These are phyloP conservation scores for Drosophila melanosoma DNA, from an alignment of 2,888 invertebrate species.

Conservation along the genomic window DNA sequence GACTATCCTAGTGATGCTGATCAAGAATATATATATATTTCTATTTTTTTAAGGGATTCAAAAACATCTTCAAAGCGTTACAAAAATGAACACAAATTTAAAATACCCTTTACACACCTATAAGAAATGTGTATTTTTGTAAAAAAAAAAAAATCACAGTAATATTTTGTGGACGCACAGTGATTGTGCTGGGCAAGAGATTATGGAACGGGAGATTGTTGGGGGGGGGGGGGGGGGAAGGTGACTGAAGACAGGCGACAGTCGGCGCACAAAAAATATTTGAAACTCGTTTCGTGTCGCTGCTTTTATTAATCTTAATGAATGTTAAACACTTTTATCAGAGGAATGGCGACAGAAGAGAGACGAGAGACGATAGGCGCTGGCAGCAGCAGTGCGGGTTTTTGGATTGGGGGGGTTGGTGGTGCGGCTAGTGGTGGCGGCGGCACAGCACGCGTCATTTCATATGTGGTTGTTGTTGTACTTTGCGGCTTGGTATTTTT, in stretches of 20 bases:
- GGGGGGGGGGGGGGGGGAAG: not conserved
- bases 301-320: conserved; percentile 80
- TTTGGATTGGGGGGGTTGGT: conserved; percentile 1
- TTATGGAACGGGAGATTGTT: not conserved
- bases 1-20: not conserved
- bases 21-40: conserved; percentile 4
- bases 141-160: conserved; percentile 35
- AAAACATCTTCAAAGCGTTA: not conserved
- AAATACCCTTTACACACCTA: not conserved
- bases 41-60: not conserved
- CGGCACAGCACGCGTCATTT: conserved; percentile 72
- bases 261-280: conserved; percentile 38
- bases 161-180: conserved; percentile 14
- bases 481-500: not conserved
- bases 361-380: conserved; percentile 15
- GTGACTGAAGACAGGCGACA: conserved; percentile 3
- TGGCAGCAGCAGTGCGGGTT: not conserved
- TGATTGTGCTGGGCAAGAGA: not conserved
- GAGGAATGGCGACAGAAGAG: conserved; percentile 47
- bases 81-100: conserved; percentile 1
- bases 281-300: conserved; percentile 68
- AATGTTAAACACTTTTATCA: conserved; percentile 81
- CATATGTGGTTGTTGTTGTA: conserved; percentile 49
- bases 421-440: conserved; percentile 12
- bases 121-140: conserved; percentile 12